Evolutionary conservation across 2,113 vertebrate species (phyloP), one percentile per base, ranked within the genome.

Genomic region (Labrus mixtus): DNA sequence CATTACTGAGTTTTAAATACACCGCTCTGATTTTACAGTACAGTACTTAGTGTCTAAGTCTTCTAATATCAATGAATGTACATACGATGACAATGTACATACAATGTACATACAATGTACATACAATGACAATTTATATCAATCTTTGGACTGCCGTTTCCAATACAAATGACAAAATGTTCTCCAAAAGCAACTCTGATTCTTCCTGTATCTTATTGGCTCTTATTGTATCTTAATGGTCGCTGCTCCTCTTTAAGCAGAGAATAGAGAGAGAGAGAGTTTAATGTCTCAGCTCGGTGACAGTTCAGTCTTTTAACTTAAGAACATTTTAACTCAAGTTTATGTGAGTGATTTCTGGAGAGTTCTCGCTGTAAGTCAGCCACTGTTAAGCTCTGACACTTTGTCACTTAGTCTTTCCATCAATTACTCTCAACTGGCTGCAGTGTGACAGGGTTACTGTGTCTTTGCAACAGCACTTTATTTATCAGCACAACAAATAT

Each of bases 401-500:
- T 61, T 29, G 58, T 68, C 73, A 62, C 8, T 64, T 73, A 68
- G 67, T 79, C 72, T 82, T 29, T 79, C 67, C 60, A 78, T 83
- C 69, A 78, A 17, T 74, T n/a, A 9, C 46, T n/a, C 39, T 43
- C 23, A 76, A 43, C 10, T 55, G 41, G 2, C 67, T 13, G 11
- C 29, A 33, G 29, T 1, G 16, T 4, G 1, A 62, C 63, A 9
- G 17, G 1, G 10, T 57, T 48, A 48, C 46, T 48, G 46, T 7
- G 46, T 48, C 46, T 48, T 4, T 17, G 46, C 10, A 22, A n/a
- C 59, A 20, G 10, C 29, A 41, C 48, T 33, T 53, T 25, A 65
- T 60, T 33, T 15, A 25, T 8, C 8, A 61, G 17, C 46, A 17
- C 17, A 48, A 48, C 46, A 17, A 20, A 4, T 37, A 23, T 23